phyloP scores from a whole-genome alignment of 2,113 vertebrate species.

The Chunga burmeisteri region DNA sequence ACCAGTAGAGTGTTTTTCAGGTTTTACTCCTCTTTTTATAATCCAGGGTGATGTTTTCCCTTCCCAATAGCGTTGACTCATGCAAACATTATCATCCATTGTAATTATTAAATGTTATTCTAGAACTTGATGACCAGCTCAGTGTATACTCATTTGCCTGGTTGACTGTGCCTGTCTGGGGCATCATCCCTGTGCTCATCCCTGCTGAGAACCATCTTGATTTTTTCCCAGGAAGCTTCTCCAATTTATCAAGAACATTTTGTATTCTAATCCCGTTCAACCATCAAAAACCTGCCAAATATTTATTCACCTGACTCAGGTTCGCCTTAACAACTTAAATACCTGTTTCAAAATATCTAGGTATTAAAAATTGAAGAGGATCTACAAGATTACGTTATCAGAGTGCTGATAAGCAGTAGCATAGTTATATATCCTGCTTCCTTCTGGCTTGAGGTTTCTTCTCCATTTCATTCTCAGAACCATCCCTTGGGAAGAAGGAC shows the following conservation, averaged over 20 bases:
- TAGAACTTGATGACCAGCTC: neutral
- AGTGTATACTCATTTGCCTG: neutral
- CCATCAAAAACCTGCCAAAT: neutral
- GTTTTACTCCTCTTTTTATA: neutral
- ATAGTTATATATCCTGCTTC: neutral
- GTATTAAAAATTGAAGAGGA: neutral
- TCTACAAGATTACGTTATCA: neutral
- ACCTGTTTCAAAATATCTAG: neutral
- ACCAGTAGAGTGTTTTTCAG: neutral
- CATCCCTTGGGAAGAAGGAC: neutral
- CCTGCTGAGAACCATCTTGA: neutral
- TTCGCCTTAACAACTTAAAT: neutral
- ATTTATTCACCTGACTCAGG: neutral
- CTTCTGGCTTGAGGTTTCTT: neutral
- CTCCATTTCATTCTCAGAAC: neutral
- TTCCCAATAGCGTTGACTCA: neutral
- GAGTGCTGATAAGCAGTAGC: neutral
- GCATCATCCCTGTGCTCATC: neutral
- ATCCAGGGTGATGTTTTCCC: neutral
- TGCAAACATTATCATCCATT: neutral
- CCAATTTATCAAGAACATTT: neutral
- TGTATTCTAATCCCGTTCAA: neutral
- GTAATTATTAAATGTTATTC: neutral
- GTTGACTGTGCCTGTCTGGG: neutral
- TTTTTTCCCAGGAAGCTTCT: neutral